Conservation (phyloP, 1,140 invertebrate genomes). For the Acromyrmex heyeri region DNA sequence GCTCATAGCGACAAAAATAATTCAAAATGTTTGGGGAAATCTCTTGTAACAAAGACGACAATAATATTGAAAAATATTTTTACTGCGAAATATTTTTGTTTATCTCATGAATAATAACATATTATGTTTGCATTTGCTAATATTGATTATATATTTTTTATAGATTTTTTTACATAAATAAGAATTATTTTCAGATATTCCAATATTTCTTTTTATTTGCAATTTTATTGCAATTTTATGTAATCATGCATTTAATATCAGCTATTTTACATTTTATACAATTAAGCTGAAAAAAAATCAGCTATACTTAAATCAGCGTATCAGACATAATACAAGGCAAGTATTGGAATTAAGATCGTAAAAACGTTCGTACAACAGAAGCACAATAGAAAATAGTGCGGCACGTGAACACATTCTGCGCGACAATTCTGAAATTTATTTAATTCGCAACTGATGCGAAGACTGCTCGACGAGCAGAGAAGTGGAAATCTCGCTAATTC, state of each 20-base stretch:
- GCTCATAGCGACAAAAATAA: slow-evolving; percentile 3
- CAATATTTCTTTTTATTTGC: neutral
- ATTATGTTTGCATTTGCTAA: neutral
- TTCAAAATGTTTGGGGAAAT: neutral
- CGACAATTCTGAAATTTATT: slow-evolving; percentile 73
- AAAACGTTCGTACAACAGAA: neutral
- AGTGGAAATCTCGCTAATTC: slow-evolving; percentile 84
- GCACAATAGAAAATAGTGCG: slow-evolving; percentile 1
- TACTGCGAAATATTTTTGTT: neutral
- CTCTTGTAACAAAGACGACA: neutral
- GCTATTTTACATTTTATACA: neutral
- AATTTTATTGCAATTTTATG: neutral
- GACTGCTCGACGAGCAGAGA: slow-evolving; percentile 60
- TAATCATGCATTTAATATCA: neutral
- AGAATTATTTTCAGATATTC: neutral
- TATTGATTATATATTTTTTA: neutral
- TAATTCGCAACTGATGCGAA: slow-evolving; percentile 69
- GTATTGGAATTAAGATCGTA: slow-evolving; percentile 28
- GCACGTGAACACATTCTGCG: neutral
- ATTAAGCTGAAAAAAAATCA: neutral
- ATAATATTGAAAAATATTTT: neutral
- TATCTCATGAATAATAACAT: neutral
- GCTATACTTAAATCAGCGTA: neutral
- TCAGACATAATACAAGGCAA: neutral
- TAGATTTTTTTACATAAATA: neutral